A percentile compares a stretch with the other conserved stretches of the same genome.
phyloP scores from a whole-genome alignment of 1,140 invertebrate species.

The Chionoecetes opilio region DNA sequence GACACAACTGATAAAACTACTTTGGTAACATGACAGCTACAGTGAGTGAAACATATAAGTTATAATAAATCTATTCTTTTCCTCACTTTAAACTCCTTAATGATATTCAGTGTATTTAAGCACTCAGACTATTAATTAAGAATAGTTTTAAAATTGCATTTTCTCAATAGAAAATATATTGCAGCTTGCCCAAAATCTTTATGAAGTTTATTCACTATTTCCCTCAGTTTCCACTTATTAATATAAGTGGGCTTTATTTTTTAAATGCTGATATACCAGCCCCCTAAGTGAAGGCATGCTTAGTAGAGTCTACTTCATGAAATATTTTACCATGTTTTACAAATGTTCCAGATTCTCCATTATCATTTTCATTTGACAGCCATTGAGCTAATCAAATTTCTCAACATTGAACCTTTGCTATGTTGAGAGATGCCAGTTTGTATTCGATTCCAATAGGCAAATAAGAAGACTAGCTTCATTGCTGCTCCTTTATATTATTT shows the following conservation, averaged over 20 bases:
- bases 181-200: not conserved
- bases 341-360: not conserved
- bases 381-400: not conserved
- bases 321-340: not conserved
- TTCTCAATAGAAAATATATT: not conserved
- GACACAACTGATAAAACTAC: too few species aligned
- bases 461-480: not conserved
- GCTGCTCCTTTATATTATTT: not conserved
- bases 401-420: not conserved
- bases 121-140: not conserved
- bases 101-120: not conserved
- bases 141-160: not conserved
- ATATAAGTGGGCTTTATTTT: not conserved
- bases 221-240: not conserved
- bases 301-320: not conserved
- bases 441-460: not conserved
- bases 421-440: not conserved
- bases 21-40: slow-evolving; percentile 44
- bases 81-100: not conserved
- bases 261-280: not conserved
- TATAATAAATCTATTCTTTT: slow-evolving; percentile 55
- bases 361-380: not conserved
- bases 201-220: not conserved
- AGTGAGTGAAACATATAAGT: slow-evolving; percentile 62
- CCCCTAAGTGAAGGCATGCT: not conserved